These are phyloP conservation scores for Shinisaurus crocodilurus DNA, from an alignment of 2,113 vertebrate genomes.

Conservation along the genomic window DNA sequence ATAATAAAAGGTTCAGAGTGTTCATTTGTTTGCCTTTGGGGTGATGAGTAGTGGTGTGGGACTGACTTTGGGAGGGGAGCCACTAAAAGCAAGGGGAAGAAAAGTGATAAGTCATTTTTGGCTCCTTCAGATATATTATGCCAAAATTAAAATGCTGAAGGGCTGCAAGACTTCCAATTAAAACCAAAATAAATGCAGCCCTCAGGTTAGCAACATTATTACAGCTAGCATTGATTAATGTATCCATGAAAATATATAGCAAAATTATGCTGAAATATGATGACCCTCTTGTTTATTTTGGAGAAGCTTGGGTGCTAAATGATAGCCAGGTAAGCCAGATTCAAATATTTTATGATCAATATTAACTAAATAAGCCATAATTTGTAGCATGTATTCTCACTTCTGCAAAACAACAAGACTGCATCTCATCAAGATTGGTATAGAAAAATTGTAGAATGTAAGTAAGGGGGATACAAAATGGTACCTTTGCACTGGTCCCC, in stretches of 20 bases:
- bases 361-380: slow-evolving; percentile 18
- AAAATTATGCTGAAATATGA: slow-evolving; percentile 76
- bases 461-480: neutral
- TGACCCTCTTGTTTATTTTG: slow-evolving; percentile 68
- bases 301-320: slow-evolving; percentile 64
- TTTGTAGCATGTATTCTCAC: slow-evolving; percentile 24
- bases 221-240: slow-evolving; percentile 80
- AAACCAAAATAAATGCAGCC: slow-evolving; percentile 82
- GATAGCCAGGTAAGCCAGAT: slow-evolving; percentile 66
- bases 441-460: neutral
- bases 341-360: slow-evolving; percentile 59
- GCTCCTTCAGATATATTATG: slow-evolving; percentile 73
- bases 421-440: neutral
- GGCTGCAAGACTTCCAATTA: slow-evolving; percentile 78
- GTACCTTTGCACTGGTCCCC: neutral
- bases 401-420: slow-evolving; percentile 24
- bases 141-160: slow-evolving; percentile 74
- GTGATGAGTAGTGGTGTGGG: slow-evolving; percentile 11
- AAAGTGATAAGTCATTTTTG: slow-evolving; percentile 59
- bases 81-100: slow-evolving; percentile 36
- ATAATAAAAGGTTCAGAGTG: neutral
- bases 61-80: slow-evolving; percentile 34
- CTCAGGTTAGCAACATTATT: slow-evolving; percentile 80
- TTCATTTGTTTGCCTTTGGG: slow-evolving; percentile 47
- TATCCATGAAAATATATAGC: slow-evolving; percentile 73